Evolutionary conservation across 2,113 vertebrate genomes (phyloP).

Genomic region (Lota lota): DNA sequence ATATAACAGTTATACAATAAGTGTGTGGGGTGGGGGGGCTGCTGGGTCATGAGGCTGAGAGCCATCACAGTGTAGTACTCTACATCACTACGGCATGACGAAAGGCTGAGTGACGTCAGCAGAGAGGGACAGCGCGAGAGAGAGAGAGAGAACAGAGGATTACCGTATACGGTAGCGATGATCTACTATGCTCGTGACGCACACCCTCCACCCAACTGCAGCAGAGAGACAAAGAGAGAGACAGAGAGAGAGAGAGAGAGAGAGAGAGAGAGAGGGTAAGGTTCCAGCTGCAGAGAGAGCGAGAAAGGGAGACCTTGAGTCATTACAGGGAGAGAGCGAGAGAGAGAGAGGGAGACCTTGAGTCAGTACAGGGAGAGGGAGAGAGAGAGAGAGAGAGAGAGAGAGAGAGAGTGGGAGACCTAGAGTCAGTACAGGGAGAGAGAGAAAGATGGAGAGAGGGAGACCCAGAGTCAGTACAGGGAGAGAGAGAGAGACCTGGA

Average conservation of each 20-base stretch:
- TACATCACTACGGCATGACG: constrained; percentile 58
- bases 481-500: not conserved
- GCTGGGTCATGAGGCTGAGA: too few species aligned
- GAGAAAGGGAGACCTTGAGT: constrained; percentile 4
- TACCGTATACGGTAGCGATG: constrained; percentile 64
- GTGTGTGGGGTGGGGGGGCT: too few species aligned
- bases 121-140: not conserved
- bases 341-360: not conserved
- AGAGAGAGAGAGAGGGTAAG: not conserved
- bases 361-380: too few species aligned
- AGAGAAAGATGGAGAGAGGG: not conserved
- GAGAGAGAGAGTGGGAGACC: not conserved
- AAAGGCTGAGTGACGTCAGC: constrained; percentile 40
- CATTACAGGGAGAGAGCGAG: not conserved
- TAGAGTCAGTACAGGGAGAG: constrained; percentile 6
- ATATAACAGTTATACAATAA: too few species aligned
- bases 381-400: too few species aligned
- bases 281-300: not conserved
- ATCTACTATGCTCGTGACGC: constrained; percentile 47
- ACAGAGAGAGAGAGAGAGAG: not conserved
- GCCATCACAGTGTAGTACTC: constrained; percentile 21
- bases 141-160: constrained; percentile 45
- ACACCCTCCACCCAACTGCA: constrained; percentile 55
- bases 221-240: constrained; percentile 22
- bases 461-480: too few species aligned